Evolutionary conservation across 2,113 vertebrate genomes (phyloP).

Genomic region (Poicephalus meyeri): DNA sequence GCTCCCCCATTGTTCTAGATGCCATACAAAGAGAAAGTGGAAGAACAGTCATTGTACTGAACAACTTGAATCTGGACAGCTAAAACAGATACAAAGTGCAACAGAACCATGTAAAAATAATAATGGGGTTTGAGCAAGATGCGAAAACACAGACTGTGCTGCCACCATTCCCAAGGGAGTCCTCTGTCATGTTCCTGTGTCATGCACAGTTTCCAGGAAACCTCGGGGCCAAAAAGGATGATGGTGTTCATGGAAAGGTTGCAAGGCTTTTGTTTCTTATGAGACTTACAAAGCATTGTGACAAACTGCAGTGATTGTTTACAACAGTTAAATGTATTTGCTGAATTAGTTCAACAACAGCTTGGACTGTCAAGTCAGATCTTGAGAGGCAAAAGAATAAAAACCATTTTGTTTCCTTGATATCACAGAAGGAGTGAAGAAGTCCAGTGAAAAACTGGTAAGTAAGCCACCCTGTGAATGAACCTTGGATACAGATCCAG

Average conservation of each 20-base stretch:
- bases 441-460: neutral
- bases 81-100: neutral
- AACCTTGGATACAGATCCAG: neutral
- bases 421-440: neutral
- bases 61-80: neutral
- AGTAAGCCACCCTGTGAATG: neutral
- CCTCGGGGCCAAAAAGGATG: fast-evolving
- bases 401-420: neutral
- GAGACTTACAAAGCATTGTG: neutral
- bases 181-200: neutral
- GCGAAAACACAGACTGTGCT: neutral
- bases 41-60: neutral
- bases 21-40: neutral
- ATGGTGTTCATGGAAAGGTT: neutral
- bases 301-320: neutral
- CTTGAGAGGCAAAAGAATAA: neutral
- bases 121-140: neutral
- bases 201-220: neutral
- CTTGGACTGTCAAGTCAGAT: neutral
- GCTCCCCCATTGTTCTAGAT: neutral
- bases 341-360: neutral
- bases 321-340: neutral
- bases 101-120: neutral
- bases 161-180: neutral
- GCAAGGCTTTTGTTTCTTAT: neutral